Evolutionary conservation across 2,888 invertebrate genomes (phyloP).

Genomic region (Poecilobothrus nobilitatus): DNA sequence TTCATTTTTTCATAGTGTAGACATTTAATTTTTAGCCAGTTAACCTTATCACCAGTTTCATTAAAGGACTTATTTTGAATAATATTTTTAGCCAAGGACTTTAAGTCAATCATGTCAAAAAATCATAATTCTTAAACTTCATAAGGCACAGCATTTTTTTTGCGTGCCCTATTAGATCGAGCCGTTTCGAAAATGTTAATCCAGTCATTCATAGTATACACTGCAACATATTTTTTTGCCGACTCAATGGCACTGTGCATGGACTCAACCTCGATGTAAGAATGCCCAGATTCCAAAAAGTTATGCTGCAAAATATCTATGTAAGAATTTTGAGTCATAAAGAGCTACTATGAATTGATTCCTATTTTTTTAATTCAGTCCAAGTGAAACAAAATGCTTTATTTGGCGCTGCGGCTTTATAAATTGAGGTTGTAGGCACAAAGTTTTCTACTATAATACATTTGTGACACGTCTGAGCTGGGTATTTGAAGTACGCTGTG

Average conservation of each 20-base stretch:
- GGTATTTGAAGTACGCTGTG: slow-evolving; percentile 32
- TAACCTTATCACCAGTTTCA: slow-evolving; percentile 11
- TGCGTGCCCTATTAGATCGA: slow-evolving; percentile 10
- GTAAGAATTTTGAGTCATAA: slow-evolving; percentile 20
- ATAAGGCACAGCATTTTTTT: slow-evolving; percentile 11
- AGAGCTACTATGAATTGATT: slow-evolving; percentile 24
- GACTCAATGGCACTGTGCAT: slow-evolving; percentile 13
- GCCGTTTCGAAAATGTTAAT: slow-evolving; percentile 12
- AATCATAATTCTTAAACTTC: slow-evolving; percentile 12
- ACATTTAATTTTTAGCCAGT: slow-evolving; percentile 14
- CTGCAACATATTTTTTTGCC: slow-evolving; percentile 10
- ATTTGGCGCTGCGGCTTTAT: slow-evolving; percentile 23
- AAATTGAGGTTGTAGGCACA: slow-evolving; percentile 30
- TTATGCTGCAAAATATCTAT: slow-evolving; percentile 25
- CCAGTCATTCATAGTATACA: slow-evolving; percentile 15
- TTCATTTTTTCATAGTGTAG: not conserved
- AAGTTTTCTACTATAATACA: slow-evolving; percentile 32
- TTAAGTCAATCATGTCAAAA: slow-evolving; percentile 12
- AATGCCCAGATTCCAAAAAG: slow-evolving; percentile 28
- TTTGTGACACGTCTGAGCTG: slow-evolving; percentile 26
- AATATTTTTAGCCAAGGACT: slow-evolving; percentile 11
- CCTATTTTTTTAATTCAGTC: slow-evolving; percentile 24
- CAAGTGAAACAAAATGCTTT: slow-evolving; percentile 27
- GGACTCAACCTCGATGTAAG: slow-evolving; percentile 13
- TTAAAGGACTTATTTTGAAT: no score